Evolutionary conservation across 2,797 vertebrate genomes (phyloP), one percentile per base, ranked within the genome.

Genomic region (Sardinella longiceps): DNA sequence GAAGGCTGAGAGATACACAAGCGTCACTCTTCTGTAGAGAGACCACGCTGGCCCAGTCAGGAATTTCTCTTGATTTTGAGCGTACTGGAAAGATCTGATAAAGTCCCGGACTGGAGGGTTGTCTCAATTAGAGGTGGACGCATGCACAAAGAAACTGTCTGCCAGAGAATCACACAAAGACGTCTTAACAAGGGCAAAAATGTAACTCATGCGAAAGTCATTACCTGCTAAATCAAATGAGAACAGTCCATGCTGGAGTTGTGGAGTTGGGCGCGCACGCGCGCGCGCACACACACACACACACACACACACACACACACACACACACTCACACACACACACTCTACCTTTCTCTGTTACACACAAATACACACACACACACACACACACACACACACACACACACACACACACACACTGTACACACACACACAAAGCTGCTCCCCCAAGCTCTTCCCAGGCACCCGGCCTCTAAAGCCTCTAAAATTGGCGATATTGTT

Each of bases 71-170:
- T 81, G 83, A 87, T 88, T 85, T 85, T 83, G 85, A 89, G 87
- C 89, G 90, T 83, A 85, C 90, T 90, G 86, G 84, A 85, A 51
- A 85, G 85, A 89, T 90, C 86, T 81, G 83, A 87, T 87, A 86
- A 82, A 86, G 85, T 85, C 85, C 86, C 80, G 81, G 83, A 83
- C 86, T 77, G 81, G 83, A 83, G 88, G 5, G n/a, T 85, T 81
- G 86, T 85, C 83, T 87, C 84, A 85, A 84, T 86, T 84, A 45
- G 81, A 87, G 90, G 86, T 90, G 85, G 89, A 92, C 83, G 28
- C 87, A 74, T 80, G 77, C 84, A 87, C 90, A 90, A 91, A 92
- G 90, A 84, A 84, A 81, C 56, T 84, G 82, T 81, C 87, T 89
- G 85, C 87, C 83, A 89, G 63, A 45, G 51, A 90, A 82, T 53